phyloP scores from a whole-genome alignment of 2,797 vertebrate genomes.

The Ceryle rudis region DNA sequence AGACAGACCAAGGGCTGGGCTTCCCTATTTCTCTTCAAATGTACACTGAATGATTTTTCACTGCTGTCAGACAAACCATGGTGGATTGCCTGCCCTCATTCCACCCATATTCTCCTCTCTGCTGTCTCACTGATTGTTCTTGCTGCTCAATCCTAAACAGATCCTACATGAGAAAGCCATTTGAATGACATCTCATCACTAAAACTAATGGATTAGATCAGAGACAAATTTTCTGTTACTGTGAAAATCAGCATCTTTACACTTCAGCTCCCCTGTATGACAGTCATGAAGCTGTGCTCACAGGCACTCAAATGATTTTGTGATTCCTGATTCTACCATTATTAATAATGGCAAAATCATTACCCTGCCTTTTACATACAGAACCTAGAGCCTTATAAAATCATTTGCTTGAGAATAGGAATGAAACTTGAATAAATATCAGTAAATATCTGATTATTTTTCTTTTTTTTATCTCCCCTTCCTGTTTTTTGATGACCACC shows the following conservation, averaged over 20 bases:
- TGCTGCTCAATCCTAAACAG: neutral
- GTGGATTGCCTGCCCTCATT: neutral
- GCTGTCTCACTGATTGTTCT: neutral
- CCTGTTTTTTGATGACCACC: fast-evolving
- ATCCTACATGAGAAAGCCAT: neutral
- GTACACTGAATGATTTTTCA: neutral
- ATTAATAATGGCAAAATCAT: neutral
- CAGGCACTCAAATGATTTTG: neutral
- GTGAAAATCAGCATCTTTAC: neutral
- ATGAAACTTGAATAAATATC: neutral
- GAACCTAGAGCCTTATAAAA: neutral
- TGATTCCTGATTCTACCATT: neutral
- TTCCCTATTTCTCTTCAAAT: neutral
- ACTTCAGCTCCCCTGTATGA: neutral
- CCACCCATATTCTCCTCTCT: neutral
- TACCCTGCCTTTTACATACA: neutral
- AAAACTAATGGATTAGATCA: neutral
- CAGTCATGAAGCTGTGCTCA: neutral
- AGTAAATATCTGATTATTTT: neutral
- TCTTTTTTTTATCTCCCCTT: neutral
- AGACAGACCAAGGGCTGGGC: neutral
- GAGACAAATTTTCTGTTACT: neutral
- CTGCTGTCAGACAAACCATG: neutral
- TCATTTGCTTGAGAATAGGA: neutral
- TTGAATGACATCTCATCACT: neutral